phyloP scores from a whole-genome alignment of 2,797 vertebrate genomes.

The Arrhamphus sclerolepis region DNA sequence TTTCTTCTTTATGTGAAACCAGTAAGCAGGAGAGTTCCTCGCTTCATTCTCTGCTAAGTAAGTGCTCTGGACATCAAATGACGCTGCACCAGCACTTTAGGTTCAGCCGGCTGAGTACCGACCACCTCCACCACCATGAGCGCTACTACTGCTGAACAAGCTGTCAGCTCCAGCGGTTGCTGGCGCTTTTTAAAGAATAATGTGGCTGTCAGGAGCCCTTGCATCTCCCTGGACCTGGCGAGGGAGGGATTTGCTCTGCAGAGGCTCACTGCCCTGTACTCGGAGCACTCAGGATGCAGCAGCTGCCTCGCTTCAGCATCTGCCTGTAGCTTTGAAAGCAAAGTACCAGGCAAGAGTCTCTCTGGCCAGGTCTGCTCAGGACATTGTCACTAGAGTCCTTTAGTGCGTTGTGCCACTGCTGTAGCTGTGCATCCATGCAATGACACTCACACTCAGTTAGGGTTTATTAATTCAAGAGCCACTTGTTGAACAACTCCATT shows the following conservation, averaged over 20 bases:
- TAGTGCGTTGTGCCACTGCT: constrained; percentile 48
- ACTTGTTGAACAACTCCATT: constrained; percentile 8
- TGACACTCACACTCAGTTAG: constrained; percentile 25
- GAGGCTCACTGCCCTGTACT: constrained; percentile 42
- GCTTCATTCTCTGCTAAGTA: constrained; percentile 7
- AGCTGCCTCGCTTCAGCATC: constrained; percentile 46
- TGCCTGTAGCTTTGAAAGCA: constrained; percentile 34
- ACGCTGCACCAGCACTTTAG: constrained; percentile 74
- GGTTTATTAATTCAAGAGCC: constrained; percentile 48
- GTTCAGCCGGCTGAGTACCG: constrained; percentile 46
- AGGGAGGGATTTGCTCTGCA: constrained; percentile 59
- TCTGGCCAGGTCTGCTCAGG: constrained; percentile 23
- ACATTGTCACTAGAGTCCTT: constrained; percentile 27
- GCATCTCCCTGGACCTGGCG: constrained; percentile 61
- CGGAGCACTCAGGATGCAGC: constrained; percentile 34
- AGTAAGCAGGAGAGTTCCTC: constrained; percentile 45
- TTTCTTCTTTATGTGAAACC: constrained; percentile 58
- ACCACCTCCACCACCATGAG: constrained; percentile 49
- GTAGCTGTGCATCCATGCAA: constrained; percentile 41
- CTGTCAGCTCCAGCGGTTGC: constrained; percentile 75
- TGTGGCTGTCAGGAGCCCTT: constrained; percentile 78
- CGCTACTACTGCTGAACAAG: constrained; percentile 76
- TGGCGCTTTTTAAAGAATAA: constrained; percentile 78
- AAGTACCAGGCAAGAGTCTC: constrained; percentile 38
- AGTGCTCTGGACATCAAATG: constrained; percentile 60